phyloP scores from a whole-genome alignment of 23 tunicate species.

The Clavelina lepadiformis region DNA sequence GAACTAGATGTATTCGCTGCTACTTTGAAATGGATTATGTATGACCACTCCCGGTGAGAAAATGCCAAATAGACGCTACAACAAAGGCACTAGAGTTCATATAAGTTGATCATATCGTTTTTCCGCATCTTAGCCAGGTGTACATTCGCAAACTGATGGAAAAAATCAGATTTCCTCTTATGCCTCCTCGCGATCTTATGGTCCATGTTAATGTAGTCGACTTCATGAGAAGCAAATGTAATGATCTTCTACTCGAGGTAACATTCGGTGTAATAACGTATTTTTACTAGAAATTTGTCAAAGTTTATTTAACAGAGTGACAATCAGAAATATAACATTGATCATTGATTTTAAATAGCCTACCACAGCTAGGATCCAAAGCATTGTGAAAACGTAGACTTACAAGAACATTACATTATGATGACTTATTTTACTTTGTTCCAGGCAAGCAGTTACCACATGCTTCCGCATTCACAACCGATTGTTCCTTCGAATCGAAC shows the following conservation, averaged over 20 bases:
- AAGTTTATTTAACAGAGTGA: too few relatives aligned
- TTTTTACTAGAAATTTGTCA: too few relatives aligned
- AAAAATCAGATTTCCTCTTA: conserved; percentile 91
- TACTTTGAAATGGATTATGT: conserved; percentile 98
- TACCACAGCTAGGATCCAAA: too few relatives aligned
- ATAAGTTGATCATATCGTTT: neutral
- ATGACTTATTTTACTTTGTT: neutral
- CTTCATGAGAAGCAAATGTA: conserved; percentile 97
- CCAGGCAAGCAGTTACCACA: conserved; percentile 95
- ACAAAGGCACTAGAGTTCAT: neutral
- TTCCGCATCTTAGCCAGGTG: conserved; percentile 58
- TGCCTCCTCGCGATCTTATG: conserved; percentile 99
- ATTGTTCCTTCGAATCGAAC: conserved; percentile 94
- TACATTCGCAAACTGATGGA: conserved; percentile 98
- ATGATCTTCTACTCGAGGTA: conserved; percentile 91
- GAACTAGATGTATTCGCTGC: conserved; percentile 99
- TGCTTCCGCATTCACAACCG: conserved; percentile 99
- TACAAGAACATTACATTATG: too few relatives aligned
- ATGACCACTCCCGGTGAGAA: conserved; percentile 88
- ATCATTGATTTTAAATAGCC: too few relatives aligned
- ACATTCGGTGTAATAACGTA: too few relatives aligned
- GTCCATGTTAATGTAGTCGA: conserved; percentile 99
- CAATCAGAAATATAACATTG: too few relatives aligned
- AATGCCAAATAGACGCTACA: neutral
- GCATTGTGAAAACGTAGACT: too few relatives aligned